phyloP scores from a whole-genome alignment of 1,140 invertebrate genomes.

The Stratiolaelaps scimitus region DNA sequence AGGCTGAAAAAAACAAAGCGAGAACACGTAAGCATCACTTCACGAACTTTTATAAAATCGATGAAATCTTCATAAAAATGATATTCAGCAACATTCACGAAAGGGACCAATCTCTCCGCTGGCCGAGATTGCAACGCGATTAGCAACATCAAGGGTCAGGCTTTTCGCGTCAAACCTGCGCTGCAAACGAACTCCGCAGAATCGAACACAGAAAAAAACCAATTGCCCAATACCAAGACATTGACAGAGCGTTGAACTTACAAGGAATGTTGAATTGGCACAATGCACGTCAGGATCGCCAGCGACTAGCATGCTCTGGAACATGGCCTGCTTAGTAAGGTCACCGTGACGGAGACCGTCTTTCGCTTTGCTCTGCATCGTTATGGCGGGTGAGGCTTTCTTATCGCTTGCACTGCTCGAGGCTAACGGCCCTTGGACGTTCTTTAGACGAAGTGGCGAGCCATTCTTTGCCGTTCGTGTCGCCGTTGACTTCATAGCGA shows the following conservation, averaged over 20 bases:
- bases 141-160: too few species aligned
- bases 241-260: not conserved
- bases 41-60: not conserved
- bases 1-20: conserved; percentile 4
- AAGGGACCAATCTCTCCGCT: too few species aligned
- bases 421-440: not conserved
- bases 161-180: too few species aligned
- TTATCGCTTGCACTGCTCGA: not conserved
- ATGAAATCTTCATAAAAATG: not conserved
- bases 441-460: not conserved
- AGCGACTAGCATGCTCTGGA: conserved; percentile 11
- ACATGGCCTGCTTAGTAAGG: conserved; percentile 10
- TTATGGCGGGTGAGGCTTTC: too few species aligned
- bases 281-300: not conserved
- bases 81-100: too few species aligned
- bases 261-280: conserved; percentile 14
- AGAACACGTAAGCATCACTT: too few species aligned
- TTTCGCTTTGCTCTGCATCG: conserved; percentile 7
- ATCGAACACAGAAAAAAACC: not conserved
- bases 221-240: too few species aligned
- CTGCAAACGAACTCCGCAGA: not conserved
- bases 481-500: not conserved
- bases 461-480: not conserved
- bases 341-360: conserved; percentile 3
- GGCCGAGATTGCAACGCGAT: too few species aligned